Base-by-base conservation (phyloP, 2,888 invertebrate species). In the Sphaeridia pumilis region DNA sequence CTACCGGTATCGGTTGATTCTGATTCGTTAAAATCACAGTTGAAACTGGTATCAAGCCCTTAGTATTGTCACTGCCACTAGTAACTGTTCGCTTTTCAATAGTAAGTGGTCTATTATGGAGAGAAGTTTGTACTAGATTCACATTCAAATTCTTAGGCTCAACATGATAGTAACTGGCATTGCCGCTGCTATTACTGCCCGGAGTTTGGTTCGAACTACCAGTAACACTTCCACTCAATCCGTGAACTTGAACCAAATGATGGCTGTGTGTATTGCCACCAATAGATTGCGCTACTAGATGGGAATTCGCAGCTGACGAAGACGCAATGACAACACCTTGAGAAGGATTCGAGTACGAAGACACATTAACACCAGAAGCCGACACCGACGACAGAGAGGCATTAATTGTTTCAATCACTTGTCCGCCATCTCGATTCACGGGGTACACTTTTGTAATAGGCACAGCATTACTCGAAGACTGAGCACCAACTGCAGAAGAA, bases 401-500 rank as follows among this genome's bases (percentile, higher is more conserved):
- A 52, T 57, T 57, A 24, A 59, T 42, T 25, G 57, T 54, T 21
- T 61, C 61, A 25, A 58, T 52, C 35, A 50, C 50, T 2, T 35
- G 28, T 26, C 54, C 46, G n/a, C 54, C 58, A 27, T 61, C 63
- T 31, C 63, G 52, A 24, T 58, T 58, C 10, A 65, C 60, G 28
- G 63, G 63, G 52, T 59, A 63, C 21, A 63, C 60, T 56, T 63
- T 65, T 2, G 63, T 52, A 24, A 64, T 50, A 17, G 64, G 62
- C 42, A 60, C 28, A 14, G 56, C 43, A 34, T 52, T 53, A 17
- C 52, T 49, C 27, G 54, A 28, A 31, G 59, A 45, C 14, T 48
- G 44, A 24, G 45, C 42, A n/a, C 38, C 50, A 20, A 52, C 48
- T 4, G 46, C 24, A 14, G 61, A 59, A 20, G 61, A 61, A 14